Base-by-base conservation (phyloP, 2,888 invertebrate genomes). In the Dilophus febrilis region DNA sequence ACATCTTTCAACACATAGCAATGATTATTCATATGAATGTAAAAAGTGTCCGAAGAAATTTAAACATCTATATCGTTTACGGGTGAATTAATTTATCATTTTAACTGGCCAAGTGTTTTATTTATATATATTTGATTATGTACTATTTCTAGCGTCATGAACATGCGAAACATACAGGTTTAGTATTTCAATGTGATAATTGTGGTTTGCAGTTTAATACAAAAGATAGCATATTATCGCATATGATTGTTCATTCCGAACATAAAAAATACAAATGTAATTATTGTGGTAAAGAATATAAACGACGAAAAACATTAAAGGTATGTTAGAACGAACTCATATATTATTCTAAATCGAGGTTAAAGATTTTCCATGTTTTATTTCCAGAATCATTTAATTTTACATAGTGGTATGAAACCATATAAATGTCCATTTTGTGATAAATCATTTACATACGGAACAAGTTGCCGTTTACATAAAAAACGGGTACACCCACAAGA, bases 1-100 rank as follows among this genome's bases (percentile, higher is more conserved):
- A 44, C 67, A 68, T 49, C 58, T 64, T 42, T 53, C 65, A 5
- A 63, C 62, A 2, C 67, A 68, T 44, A 63, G 62, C 13, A 61
- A 64, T 2, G 63, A 61, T 4, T 56, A 59, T 4, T 66, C 65
- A 0, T 66, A 59, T 46, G 55, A 56, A 32, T 67, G 67, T 48
- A 49, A 54, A 2, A 56, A 60, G 16, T 62, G 61, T 34, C 50
- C 53, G 2, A 57, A 58, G 13, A 48, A 49, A 10, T 61, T 61
- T 39, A 61, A 63, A 47, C 61, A 56, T 40, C 51, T 53, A 22
- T 47, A 56, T 1, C 48, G 58, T 2, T 48, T 61, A 16, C 57
- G 53, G 40, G 49, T 53, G 34, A n/a, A n/a, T n/a, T n/a, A n/a
- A n/a, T n/a, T n/a, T 29, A 27, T 27, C 6, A 27, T 8, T 8